Base-by-base conservation (phyloP, 2,888 invertebrate genomes). In the Agrotis segetum region DNA sequence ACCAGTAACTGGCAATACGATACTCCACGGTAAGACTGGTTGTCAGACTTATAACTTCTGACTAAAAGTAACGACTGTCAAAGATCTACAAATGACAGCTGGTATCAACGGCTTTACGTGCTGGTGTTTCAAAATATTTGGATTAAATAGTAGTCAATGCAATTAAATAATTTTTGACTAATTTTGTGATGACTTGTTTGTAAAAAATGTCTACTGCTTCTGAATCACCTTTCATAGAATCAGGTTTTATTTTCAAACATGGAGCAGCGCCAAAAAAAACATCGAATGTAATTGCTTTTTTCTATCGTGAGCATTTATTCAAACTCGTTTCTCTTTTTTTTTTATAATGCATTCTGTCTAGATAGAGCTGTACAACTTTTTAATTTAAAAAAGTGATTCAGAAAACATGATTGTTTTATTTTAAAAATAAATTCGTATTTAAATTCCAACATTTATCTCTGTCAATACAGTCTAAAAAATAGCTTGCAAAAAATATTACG, bases 391-490 rank as follows among this genome's bases (percentile, higher is more conserved):
- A 24, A 44, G 2, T 55, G 47, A 71, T 13, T 24, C 24, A 46
- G 5, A 3, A 55, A 49, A 63, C 6, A n/a, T 16, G n/a, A 40
- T 24, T 24, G 24, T 2, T 61, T 47, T 44, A 55, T 47, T 44
- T 29, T 21, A n/a, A 56, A 19, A 62, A 64, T 2, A 29, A 44
- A 13, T 52, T 52, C 34, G 29, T 65, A 78, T 77, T 52, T 68
- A 61, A 47, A 60, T 67, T 74, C 59, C 6, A 11, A 53, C 49
- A 75, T 68, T 68, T 71, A 34, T 19, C 67, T 77, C 84, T 62
- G 67, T 82, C 77, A 74, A 74, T 67, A 67, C 49, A 53, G n/a
- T 5, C 62, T 69, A 46, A 65, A 71, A 82, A 72, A 80, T 34
- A 19, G 29, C 66, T 63, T 13, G 53, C n/a, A 44, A 60, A 69